Evolutionary conservation across 2,113 vertebrate genomes (phyloP).

Genomic region (Alectura lathami): DNA sequence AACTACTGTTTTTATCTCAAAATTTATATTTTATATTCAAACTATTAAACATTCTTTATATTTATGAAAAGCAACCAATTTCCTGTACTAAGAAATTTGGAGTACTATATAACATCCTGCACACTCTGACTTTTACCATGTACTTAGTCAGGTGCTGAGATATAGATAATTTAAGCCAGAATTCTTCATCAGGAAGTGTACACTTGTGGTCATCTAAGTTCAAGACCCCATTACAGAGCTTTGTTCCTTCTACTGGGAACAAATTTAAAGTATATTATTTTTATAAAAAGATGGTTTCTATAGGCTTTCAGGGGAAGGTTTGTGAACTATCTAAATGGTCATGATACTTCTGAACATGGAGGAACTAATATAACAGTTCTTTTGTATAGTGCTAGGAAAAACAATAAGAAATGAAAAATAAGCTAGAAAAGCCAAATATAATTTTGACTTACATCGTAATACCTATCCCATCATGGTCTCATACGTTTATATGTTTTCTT

Average conservation of each 20-base stretch:
- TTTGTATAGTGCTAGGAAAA: neutral
- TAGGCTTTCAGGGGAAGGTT: neutral
- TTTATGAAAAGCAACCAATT: neutral
- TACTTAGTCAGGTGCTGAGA: neutral
- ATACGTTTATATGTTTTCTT: neutral
- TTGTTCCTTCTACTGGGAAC: neutral
- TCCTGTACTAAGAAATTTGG: neutral
- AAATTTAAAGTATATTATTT: neutral
- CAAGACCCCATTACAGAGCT: neutral
- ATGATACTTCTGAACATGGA: neutral
- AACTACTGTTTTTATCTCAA: neutral
- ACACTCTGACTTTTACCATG: neutral
- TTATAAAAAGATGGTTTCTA: neutral
- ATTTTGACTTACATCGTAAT: neutral
- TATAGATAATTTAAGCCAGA: neutral
- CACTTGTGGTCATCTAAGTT: neutral
- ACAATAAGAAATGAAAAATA: neutral
- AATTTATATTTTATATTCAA: neutral
- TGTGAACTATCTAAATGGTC: neutral
- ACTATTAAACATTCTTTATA: neutral
- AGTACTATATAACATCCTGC: neutral
- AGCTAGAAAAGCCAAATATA: neutral
- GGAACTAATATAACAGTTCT: neutral
- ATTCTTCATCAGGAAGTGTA: neutral
- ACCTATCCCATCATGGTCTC: neutral